phyloP scores from a whole-genome alignment of 1,140 invertebrate genomes.

The Papilio glaucus region DNA sequence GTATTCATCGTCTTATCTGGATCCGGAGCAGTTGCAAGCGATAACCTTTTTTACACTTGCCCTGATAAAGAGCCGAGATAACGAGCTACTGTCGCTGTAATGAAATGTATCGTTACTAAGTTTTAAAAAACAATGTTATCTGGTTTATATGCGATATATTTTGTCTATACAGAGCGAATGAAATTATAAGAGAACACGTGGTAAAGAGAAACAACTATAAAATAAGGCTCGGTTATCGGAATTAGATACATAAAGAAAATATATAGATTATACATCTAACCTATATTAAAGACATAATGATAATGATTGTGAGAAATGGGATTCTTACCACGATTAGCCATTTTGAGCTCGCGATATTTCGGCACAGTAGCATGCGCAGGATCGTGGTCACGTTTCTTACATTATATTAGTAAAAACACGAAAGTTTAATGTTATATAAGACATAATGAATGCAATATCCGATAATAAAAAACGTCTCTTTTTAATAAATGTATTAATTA shows the following conservation, averaged over 20 bases:
- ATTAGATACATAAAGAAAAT: neutral
- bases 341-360: no score
- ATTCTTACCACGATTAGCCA: no score
- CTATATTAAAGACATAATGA: no score
- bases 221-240: neutral
- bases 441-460: no score
- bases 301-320: no score
- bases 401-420: no score
- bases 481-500: no score
- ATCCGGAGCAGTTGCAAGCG: constrained; percentile 23
- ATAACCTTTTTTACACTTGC: constrained; percentile 36
- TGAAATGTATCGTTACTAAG: constrained; percentile 16
- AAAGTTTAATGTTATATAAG: no score
- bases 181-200: neutral
- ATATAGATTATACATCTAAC: no score
- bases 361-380: no score
- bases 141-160: neutral
- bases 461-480: no score
- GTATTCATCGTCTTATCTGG: neutral
- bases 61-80: constrained; percentile 15
- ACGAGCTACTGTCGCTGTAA: constrained; percentile 1
- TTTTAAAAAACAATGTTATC: neutral
- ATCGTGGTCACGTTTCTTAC: no score
- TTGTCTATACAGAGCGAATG: neutral
- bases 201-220: neutral